Evolutionary conservation across 2,888 invertebrate genomes (phyloP), one percentile per base, ranked within the genome.

Genomic region (Brachynemurus nebulosus): DNA sequence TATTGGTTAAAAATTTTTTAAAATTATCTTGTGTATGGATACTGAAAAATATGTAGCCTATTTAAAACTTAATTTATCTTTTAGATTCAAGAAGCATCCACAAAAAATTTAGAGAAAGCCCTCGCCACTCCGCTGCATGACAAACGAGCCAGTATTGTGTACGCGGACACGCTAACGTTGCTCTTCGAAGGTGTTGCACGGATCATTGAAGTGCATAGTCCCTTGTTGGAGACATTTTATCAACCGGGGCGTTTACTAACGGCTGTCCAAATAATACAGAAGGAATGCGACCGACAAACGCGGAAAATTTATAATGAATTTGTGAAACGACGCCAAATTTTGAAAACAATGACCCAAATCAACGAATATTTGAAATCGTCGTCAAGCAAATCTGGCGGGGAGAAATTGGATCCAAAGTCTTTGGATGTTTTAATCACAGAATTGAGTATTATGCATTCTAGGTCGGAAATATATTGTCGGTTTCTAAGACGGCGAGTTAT

Each of bases 391-490:
- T 57, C 59, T 46, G 64, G 64, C 53, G 52, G 68, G 12, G 78
- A 78, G 46, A 75, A 74, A 54, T 60, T 74, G 14, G 88, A 91
- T 63, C 83, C 89, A 0, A 82, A 86, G 56, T 84, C 84, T 54
- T 71, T 91, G 44, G 97, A 97, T 68, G 76, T 84, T 0, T 69
- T 90, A 36, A 76, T 97, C 46, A 81, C 84, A 0, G 97, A 98
- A 67, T 75, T 96, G 46, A 91, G 93, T 0, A 71, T 92, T 39
- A 81, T 95, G 67, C 92, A 92, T 66, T 81, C 89, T 1, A 71
- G 93, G 51, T 76, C 86, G n/a, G 86, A 90, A 58, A 69, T 97
- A 17, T 98, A 96, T 64, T 78, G 89, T 54, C 72, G 83, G 52
- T 98, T 97, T 68, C 70, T 97, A 48, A 71, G 77, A 42, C 71